phyloP scores from a whole-genome alignment of 2,113 vertebrate genomes.

The Hystrix brachyura region DNA sequence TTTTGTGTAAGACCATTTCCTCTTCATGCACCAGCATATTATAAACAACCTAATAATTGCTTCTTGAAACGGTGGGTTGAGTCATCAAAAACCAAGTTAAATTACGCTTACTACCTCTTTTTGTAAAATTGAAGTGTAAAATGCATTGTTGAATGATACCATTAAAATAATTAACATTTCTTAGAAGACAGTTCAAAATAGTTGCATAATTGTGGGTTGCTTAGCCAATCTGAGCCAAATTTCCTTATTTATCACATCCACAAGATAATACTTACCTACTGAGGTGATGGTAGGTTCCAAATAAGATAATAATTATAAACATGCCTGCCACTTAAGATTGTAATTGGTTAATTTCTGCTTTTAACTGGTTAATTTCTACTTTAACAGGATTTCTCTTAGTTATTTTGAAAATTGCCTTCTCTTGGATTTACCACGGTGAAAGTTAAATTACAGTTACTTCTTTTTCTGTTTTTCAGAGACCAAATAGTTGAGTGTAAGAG shows the following conservation, averaged over 20 bases:
- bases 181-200: not conserved
- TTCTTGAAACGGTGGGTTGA: slow-evolving; percentile 7
- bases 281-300: not conserved
- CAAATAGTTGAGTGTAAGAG: not conserved
- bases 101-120: slow-evolving; percentile 44
- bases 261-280: not conserved
- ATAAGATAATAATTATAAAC: not conserved
- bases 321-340: not conserved
- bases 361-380: not conserved
- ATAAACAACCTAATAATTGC: slow-evolving; percentile 1
- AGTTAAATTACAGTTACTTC: slow-evolving; percentile 55
- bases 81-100: slow-evolving; percentile 45
- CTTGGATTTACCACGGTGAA: not conserved
- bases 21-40: not conserved
- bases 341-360: not conserved
- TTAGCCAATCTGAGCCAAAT: not conserved
- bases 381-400: not conserved
- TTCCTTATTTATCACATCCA: slow-evolving; percentile 10
- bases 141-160: slow-evolving; percentile 5
- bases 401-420: slow-evolving; percentile 25
- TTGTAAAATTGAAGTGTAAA: slow-evolving; percentile 20
- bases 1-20: not conserved
- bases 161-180: slow-evolving; percentile 67
- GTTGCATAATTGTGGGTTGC: not conserved
- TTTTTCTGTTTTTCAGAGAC: not conserved